These are phyloP conservation scores for Papilio polyxenes DNA, from an alignment of 1,140 invertebrate genomes.

Conservation along the genomic window DNA sequence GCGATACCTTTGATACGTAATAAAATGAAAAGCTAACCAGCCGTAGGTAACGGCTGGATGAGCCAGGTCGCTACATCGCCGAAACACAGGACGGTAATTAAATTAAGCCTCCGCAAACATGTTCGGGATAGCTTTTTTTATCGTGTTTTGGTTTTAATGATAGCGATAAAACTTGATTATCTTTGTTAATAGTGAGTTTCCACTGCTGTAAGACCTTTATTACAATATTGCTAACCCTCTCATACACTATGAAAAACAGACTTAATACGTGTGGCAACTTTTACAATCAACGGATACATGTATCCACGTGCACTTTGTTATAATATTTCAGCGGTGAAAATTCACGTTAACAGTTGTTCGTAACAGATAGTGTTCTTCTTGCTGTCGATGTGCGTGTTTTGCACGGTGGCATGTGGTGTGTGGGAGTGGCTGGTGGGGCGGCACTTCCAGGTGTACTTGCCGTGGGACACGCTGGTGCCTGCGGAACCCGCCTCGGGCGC, in stretches of 20 bases:
- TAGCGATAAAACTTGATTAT: not conserved
- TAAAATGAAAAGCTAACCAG: not conserved
- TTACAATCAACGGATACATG: too few relatives aligned
- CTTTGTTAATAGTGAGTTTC: not conserved
- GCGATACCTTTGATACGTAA: not conserved
- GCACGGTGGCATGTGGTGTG: conserved; percentile 97
- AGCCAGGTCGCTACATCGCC: not conserved
- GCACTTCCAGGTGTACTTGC: conserved; percentile 95
- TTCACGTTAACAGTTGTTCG: not conserved
- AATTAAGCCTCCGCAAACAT: not conserved
- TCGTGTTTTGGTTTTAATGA: not conserved
- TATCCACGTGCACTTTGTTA: too few relatives aligned
- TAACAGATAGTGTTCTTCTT: conserved; percentile 98
- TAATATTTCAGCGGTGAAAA: not conserved
- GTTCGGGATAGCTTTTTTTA: not conserved
- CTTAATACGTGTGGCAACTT: too few relatives aligned
- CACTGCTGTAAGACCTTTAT: too few relatives aligned
- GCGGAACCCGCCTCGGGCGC: conserved; percentile 89
- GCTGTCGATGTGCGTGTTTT: conserved; percentile 98
- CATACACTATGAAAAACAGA: not conserved
- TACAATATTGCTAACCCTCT: not conserved
- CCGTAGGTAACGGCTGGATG: not conserved
- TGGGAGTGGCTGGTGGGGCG: conserved; percentile 97
- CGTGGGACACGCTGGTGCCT: conserved; percentile 96
- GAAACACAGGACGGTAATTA: not conserved